Base-by-base conservation (phyloP, 1,140 invertebrate species). In the Eriosoma lanigerum region DNA sequence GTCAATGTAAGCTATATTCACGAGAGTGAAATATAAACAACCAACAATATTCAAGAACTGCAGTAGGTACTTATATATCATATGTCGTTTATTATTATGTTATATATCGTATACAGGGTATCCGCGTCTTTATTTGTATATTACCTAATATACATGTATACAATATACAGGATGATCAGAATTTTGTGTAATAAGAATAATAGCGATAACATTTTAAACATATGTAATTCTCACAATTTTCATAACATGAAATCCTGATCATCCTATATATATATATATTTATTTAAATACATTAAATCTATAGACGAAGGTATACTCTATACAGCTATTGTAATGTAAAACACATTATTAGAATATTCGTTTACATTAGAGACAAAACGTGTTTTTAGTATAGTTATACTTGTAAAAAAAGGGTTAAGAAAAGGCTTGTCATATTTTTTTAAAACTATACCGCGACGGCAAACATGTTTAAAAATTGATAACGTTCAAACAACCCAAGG, bases 251-350 rank as follows among this genome's bases (percentile, higher is more conserved):
- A n/a, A n/a, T n/a, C n/a, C n/a, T n/a, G n/a, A n/a, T n/a, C n/a
- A 58, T 58, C 56, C 3, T 58, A 58, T 24, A 29, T 15, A 5
- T 0, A 17, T 62, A 66, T 4, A 19, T 8, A 12, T 17, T 44
- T 66, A 44, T 66, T 66, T 44, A 64, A 32, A 64, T 44, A 44
- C n/a, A n/a, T n/a, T n/a, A n/a, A n/a, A n/a, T n/a, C n/a, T n/a
- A n/a, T n/a, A n/a, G n/a, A n/a, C n/a, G n/a, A n/a, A n/a, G n/a
- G n/a, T n/a, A n/a, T n/a, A n/a, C n/a, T n/a, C n/a, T n/a, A n/a
- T n/a, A n/a, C n/a, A n/a, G n/a, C n/a, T n/a, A n/a, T n/a, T n/a
- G n/a, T n/a, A n/a, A n/a, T n/a, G n/a, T n/a, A n/a, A n/a, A n/a
- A n/a, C n/a, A 38, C 8, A 38, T 38, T 38, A 38, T 38, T 38